Evolutionary conservation across 2,113 vertebrate genomes (phyloP), one percentile per base, ranked within the genome.

Genomic region (Mohoua ochrocephala): DNA sequence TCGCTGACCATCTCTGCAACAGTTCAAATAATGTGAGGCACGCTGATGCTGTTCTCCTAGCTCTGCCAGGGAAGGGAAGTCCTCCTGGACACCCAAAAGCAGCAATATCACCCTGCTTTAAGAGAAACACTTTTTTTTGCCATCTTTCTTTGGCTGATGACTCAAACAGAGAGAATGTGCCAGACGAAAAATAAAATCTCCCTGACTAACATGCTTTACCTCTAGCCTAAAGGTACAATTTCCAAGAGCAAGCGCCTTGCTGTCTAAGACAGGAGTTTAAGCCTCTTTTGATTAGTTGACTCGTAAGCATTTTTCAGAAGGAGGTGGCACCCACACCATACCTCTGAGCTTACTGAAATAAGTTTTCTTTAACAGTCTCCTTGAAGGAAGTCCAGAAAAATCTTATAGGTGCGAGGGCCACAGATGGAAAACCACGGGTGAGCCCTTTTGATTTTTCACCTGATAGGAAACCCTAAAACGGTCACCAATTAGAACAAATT

Each of bases 201-300:
- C 91, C 83, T 85, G 92, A 96, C 95, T 95, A 95, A 95, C 31
- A 54, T 0, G 16, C 86, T 96, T 91, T 86, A 93, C 64, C 30
- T 93, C 71, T 95, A 96, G 89, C 95, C 95, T 95, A 70, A 93
- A 94, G 96, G 91, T 86, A 90, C 73, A 67, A 90, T 83, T 95
- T 95, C 76, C 79, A 92, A 77, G 39, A 93, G 92, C 54, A 81
- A 96, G 96, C 30, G 69, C 52, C 94, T 92, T 54, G 64, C 91
- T 92, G 91, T 80, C 86, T 93, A 93, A 95, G 70, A 70, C 91
- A 92, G 75, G 45, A 68, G 12, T 85, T 95, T 83, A 94, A 85
- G 82, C 28, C 70, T 86, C 69, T 96, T 93, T 80, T 90, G 75
- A 94, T 95, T 92, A 94, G 63, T 45, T 83, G 61, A 95, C 44